Evolutionary conservation across 1,140 invertebrate species (phyloP).

Genomic region (Leptinotarsa defecta): DNA sequence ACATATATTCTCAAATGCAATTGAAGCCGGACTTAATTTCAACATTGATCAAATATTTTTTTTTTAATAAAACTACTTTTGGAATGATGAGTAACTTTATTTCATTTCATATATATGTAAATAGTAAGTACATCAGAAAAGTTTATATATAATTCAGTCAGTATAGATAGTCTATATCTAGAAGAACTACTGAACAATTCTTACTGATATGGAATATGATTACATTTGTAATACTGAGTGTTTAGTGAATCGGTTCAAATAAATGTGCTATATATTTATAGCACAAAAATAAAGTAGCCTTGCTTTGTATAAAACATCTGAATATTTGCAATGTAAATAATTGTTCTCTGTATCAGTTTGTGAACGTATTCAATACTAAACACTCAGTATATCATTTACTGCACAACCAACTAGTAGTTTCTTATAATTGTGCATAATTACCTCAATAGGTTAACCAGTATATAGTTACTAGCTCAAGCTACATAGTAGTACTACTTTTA

Average conservation of each 20-base stretch:
- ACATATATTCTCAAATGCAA: too few relatives aligned
- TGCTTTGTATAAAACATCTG: too few relatives aligned
- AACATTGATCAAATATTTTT: too few relatives aligned
- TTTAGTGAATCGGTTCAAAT: neutral
- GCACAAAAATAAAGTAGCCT: too few relatives aligned
- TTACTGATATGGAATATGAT: slow-evolving; percentile 22
- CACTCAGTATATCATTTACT: neutral
- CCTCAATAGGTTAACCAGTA: neutral
- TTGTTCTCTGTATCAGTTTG: neutral
- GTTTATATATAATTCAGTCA: slow-evolving; percentile 28
- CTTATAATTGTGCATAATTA: neutral
- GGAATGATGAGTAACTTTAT: slow-evolving; percentile 15
- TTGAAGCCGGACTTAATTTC: too few relatives aligned
- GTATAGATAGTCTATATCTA: slow-evolving; percentile 25
- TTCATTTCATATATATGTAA: slow-evolving; percentile 13
- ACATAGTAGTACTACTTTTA: neutral
- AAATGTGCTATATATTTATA: too few relatives aligned
- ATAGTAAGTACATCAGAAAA: slow-evolving; percentile 31
- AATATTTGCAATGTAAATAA: neutral
- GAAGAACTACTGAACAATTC: slow-evolving; percentile 15
- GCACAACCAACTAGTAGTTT: neutral
- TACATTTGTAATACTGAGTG: slow-evolving; percentile 1
- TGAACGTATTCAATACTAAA: neutral
- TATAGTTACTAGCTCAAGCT: neutral
- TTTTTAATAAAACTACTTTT: too few relatives aligned